Evolutionary conservation across 1,140 invertebrate species (phyloP).

Genomic region (Drosophila guanche): DNA sequence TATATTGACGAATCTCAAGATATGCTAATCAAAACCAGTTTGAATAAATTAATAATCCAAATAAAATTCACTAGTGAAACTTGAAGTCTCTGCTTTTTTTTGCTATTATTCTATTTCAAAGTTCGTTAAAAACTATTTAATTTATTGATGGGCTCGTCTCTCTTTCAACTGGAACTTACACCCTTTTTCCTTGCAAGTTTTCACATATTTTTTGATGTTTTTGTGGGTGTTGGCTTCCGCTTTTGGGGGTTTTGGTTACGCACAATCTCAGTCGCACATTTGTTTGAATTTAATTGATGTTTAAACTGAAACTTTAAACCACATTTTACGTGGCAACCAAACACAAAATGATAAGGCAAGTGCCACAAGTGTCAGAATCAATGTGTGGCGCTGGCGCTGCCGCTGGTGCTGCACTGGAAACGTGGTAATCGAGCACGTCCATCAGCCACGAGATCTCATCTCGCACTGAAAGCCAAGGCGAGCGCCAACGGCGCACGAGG

Average conservation of each 20-base stretch:
- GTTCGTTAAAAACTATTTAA: neutral
- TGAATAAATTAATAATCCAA: neutral
- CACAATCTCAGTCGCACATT: constrained; percentile 46
- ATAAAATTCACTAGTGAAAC: neutral
- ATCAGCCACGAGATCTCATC: constrained; percentile 83
- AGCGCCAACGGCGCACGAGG: constrained; percentile 56
- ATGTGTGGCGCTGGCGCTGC: constrained; percentile 47
- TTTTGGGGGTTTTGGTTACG: constrained; percentile 5
- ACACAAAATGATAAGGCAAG: constrained; percentile 18
- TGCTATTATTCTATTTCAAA: neutral
- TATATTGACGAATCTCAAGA: neutral
- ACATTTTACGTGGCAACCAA: constrained; percentile 33
- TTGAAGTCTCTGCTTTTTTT: too few species aligned
- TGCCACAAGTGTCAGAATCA: constrained; percentile 45
- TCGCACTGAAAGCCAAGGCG: constrained; percentile 76
- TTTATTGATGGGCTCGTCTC: neutral
- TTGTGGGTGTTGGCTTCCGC: constrained; percentile 23
- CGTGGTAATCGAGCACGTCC: constrained; percentile 79
- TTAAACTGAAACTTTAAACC: constrained; percentile 31
- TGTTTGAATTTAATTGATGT: constrained; percentile 17
- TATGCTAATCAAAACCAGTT: neutral
- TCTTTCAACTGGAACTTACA: constrained; percentile 51
- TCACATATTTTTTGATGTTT: constrained; percentile 66
- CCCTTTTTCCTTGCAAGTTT: constrained; percentile 50
- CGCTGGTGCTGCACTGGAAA: constrained; percentile 54